Base-by-base conservation (phyloP, 2,113 vertebrate genomes). In the Saccopteryx bilineata region DNA sequence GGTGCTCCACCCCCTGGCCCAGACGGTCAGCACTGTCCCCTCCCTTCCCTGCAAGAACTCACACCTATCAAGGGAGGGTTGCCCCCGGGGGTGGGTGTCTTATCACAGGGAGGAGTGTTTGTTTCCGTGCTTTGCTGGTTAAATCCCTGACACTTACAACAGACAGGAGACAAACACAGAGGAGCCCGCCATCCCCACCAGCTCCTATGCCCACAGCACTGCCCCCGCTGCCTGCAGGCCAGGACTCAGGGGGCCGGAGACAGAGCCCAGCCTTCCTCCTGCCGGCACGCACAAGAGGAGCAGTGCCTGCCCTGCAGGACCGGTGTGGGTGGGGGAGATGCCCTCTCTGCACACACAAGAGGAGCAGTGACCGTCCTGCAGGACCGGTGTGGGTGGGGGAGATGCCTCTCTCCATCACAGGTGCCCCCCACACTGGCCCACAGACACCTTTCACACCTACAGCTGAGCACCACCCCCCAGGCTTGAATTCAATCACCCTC, bases 1-100 rank as follows among this genome's bases (percentile, higher is more conserved):
- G 6, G 54, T 5, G n/a, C 76, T 33, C 54, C 76, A 5, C 31
- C 74, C 74, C 31, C 74, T 10, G 31, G 39, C 31, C 79, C 21
- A 1, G 18, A 11, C 0, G 4, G 18, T 46, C 1, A 1, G 24
- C 15, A 0, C 17, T 1, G 3, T n/a, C 58, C 4, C 14, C 48
- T 21, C 28, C 52, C 9, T 7, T 21, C 46, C 6, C 39, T 39
- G 39, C 39, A 39, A 39, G 39, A 39, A 39, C 52, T n/a, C 56
- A 1, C 7, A 26, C 46, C 2, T 9, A 6, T 21, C 9, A 2
- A 7, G 0, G 13, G 10, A n/a, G 33, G 15, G 12, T 0, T 12
- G 23, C 7, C 66, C 74, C 68, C 4, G 61, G 39, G 0, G 76
- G 6, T 46, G 46, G 21, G 39, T 5, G 66, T n/a, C 17, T 39